Evolutionary conservation across 2,888 invertebrate genomes (phyloP).

Genomic region (Aspidiotus destructor): DNA sequence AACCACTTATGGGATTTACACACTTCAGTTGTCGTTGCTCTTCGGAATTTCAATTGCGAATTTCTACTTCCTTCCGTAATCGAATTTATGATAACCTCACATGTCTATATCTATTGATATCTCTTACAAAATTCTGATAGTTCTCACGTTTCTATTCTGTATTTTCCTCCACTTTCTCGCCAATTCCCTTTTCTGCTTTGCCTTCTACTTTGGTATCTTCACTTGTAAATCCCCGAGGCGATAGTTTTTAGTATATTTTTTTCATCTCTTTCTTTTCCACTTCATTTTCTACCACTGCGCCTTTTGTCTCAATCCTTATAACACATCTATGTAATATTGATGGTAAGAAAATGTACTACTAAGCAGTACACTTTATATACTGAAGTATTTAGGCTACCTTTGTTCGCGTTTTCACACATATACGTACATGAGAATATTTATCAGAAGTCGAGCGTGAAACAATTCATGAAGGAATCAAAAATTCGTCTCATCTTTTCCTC

Average conservation of each 20-base stretch:
- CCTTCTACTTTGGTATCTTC: neutral
- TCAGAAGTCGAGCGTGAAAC: too few species aligned
- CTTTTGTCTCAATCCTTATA: too few species aligned
- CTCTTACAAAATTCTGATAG: slow-evolving; percentile 30
- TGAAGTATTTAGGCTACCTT: too few species aligned
- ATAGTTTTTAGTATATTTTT: slow-evolving; percentile 20
- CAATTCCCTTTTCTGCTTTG: neutral
- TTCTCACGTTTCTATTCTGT: slow-evolving; percentile 10
- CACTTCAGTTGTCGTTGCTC: slow-evolving; percentile 31
- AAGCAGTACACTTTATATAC: too few species aligned
- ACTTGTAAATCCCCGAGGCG: slow-evolving; percentile 22
- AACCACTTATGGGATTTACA: slow-evolving; percentile 32
- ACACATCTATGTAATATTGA: too few species aligned
- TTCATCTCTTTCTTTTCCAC: neutral
- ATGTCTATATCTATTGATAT: slow-evolving; percentile 31
- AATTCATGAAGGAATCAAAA: too few species aligned
- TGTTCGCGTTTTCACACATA: too few species aligned
- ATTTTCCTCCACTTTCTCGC: too few species aligned
- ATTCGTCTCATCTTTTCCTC: too few species aligned
- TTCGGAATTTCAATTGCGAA: slow-evolving; percentile 29
- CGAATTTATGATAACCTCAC: slow-evolving; percentile 32
- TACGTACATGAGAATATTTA: too few species aligned
- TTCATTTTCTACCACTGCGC: too few species aligned
- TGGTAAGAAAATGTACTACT: too few species aligned
- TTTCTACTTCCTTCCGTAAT: slow-evolving; percentile 28